A percentile compares a stretch with the other conserved stretches of the same genome.
These are phyloP conservation scores for Thaumetopoea pityocampa DNA, from an alignment of 1,140 invertebrate genomes.

Conservation along the genomic window DNA sequence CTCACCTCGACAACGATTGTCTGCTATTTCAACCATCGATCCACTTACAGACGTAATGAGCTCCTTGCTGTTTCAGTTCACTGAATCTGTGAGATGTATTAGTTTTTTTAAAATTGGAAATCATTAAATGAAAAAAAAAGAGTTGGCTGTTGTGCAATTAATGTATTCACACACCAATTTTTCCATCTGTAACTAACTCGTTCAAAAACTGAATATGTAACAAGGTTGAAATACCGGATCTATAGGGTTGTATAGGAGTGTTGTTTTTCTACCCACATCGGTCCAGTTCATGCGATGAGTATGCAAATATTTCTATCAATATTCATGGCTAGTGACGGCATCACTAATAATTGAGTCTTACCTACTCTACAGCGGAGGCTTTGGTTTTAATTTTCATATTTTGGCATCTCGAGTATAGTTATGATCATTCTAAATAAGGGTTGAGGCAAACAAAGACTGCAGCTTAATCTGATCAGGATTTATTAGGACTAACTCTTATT, in stretches of 20 bases:
- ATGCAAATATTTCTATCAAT: constrained; percentile 37
- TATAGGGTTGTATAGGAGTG: constrained; percentile 12
- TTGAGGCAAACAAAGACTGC: no score
- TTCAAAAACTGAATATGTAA: constrained; percentile 15
- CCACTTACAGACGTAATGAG: no score
- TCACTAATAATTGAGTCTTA: constrained; percentile 38
- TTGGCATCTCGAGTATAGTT: constrained; percentile 7
- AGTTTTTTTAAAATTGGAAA: no score
- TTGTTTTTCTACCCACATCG: constrained; percentile 21
- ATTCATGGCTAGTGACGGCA: constrained; percentile 28
- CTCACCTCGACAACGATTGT: no score
- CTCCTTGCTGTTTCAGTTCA: no score
- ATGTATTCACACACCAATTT: no score
- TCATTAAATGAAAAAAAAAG: constrained; percentile 11
- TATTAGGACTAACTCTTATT: no score
- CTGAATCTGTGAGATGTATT: no score
- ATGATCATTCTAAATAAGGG: no score
- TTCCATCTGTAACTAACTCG: constrained; percentile 8
- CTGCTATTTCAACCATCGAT: no score
- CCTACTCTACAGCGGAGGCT: constrained; percentile 23
- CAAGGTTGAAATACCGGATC: constrained; percentile 9
- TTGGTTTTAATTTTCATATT: constrained; percentile 26
- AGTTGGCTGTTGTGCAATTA: no score
- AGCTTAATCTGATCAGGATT: no score
- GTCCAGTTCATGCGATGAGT: constrained; percentile 14